Percentiles rank a stretch among this genome's conserved stretches.
These are phyloP conservation scores for Brachynemurus nebulosus DNA, from an alignment of 2,888 invertebrate species.

Conservation along the genomic window DNA sequence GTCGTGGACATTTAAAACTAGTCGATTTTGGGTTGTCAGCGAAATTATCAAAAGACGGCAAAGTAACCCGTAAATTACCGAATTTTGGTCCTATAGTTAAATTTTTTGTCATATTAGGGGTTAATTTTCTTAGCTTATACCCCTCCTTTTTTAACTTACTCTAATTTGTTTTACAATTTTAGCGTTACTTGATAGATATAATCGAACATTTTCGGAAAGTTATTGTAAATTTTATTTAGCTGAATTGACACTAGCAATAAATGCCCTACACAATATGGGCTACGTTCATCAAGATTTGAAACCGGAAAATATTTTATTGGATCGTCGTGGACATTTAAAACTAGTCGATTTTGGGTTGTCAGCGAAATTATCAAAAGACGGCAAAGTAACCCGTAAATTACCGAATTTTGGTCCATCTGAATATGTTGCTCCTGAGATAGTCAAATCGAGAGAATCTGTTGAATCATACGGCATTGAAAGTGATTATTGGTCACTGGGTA, in stretches of 20 bases:
- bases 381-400: slow-evolving; percentile 38
- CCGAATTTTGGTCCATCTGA: slow-evolving; percentile 76
- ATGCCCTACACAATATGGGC: slow-evolving; percentile 65
- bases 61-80: slow-evolving; percentile 40
- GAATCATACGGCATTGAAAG: slow-evolving; percentile 53
- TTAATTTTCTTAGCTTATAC: too few relatives aligned
- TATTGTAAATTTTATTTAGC: slow-evolving; percentile 70
- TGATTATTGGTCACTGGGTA: slow-evolving; percentile 81
- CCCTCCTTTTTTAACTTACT: too few relatives aligned
- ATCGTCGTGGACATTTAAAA: slow-evolving; percentile 75
- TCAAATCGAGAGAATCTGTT: slow-evolving; percentile 49
- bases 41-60: slow-evolving; percentile 49
- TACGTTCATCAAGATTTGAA: slow-evolving; percentile 76
- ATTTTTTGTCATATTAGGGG: too few relatives aligned
- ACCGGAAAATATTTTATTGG: too few relatives aligned
- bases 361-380: slow-evolving; percentile 49
- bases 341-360: slow-evolving; percentile 76
- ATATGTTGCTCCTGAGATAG: slow-evolving; percentile 75
- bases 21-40: slow-evolving; percentile 76
- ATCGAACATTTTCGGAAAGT: slow-evolving; percentile 55
- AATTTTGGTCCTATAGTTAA: too few relatives aligned
- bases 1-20: slow-evolving; percentile 74
- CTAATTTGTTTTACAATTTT: too few relatives aligned
- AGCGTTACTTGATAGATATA: slow-evolving; percentile 47
- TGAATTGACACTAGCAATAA: slow-evolving; percentile 62